phyloP scores from a whole-genome alignment of 2,113 vertebrate species.

The Tretioscincus oriximinensis region DNA sequence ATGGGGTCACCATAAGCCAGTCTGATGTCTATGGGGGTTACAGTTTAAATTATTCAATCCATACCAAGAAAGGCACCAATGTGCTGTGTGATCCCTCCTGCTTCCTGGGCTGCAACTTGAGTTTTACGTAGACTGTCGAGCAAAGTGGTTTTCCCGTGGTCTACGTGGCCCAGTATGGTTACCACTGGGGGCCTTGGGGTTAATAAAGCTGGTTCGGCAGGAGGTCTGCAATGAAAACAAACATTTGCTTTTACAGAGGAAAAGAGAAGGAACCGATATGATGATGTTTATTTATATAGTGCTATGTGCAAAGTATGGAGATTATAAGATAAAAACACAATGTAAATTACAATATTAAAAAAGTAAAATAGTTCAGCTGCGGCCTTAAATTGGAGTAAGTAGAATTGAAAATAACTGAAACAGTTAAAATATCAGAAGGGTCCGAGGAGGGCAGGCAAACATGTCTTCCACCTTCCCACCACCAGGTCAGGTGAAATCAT shows the following conservation, averaged over 20 bases:
- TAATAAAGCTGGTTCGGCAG: slow-evolving; percentile 77
- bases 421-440: no score
- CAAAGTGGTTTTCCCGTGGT: slow-evolving; percentile 94
- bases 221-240: slow-evolving; percentile 73
- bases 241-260: slow-evolving; percentile 16
- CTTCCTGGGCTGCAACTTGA: slow-evolving; percentile 84
- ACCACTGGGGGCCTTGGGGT: slow-evolving; percentile 84
- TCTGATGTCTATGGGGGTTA: accelerated
- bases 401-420: no score
- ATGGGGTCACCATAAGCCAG: no score
- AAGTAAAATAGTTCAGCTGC: no score
- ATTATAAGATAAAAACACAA: no score
- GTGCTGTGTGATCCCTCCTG: slow-evolving; percentile 88
- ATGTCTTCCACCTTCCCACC: no score
- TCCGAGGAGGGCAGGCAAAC: no score
- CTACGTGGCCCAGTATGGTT: slow-evolving; percentile 97
- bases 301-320: no score
- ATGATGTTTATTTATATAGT: no score
- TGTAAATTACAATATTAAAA: no score
- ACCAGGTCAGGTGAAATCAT: no score
- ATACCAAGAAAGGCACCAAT: slow-evolving; percentile 88
- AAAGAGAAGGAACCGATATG: background rate
- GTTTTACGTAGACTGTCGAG: slow-evolving; percentile 91
- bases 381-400: no score
- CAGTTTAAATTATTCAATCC: background rate